Base-by-base conservation (phyloP, 2,797 vertebrate genomes). In the Echeneis naucrates region DNA sequence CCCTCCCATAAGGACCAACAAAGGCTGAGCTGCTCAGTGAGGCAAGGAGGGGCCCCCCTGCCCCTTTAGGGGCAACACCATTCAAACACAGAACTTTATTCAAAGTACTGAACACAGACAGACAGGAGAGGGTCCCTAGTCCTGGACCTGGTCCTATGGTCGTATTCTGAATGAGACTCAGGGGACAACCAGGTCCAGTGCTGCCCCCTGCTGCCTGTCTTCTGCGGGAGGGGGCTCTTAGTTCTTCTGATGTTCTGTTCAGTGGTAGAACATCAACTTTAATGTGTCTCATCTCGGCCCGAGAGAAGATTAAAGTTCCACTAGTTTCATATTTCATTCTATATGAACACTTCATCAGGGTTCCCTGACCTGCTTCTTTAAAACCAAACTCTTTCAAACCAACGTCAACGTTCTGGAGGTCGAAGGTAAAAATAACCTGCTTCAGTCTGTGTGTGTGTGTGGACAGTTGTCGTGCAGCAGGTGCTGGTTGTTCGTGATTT, bases 381-480 rank as follows among this genome's bases (percentile, higher is more conserved):
- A n/a, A n/a, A n/a, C n/a, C n/a, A n/a, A n/a, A n/a, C n/a, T n/a
- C n/a, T n/a, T 45, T 11, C 27, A 63, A 58, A 74, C 30, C 56
- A 65, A 70, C 50, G 23, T 69, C 5, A 38, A 50, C 70, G 33
- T 68, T 50, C 56, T 53, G 58, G 54, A 48, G 63, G 57, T 68
- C 81, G 56, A 66, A 70, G 26, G 60, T 58, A 68, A 50, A 85
- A 85, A 82, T 82, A 80, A 67, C 67, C 63, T 0, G 35, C 47
- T 30, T 40, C 47, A 33, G 27, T 16, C 10, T 37, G 48, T 53
- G 56, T 52, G 56, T 37, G 50, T 44, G 47, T 32, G 30, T 51
- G n/a, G 48, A 57, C 79, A 83, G 86, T 81, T 86, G 86, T 83
- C 19, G 0, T 64, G 81, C 80, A 85, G 82, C 88, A 86, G 88